phyloP scores from a whole-genome alignment of 2,797 vertebrate species.

The Sebastiscus tertius region DNA sequence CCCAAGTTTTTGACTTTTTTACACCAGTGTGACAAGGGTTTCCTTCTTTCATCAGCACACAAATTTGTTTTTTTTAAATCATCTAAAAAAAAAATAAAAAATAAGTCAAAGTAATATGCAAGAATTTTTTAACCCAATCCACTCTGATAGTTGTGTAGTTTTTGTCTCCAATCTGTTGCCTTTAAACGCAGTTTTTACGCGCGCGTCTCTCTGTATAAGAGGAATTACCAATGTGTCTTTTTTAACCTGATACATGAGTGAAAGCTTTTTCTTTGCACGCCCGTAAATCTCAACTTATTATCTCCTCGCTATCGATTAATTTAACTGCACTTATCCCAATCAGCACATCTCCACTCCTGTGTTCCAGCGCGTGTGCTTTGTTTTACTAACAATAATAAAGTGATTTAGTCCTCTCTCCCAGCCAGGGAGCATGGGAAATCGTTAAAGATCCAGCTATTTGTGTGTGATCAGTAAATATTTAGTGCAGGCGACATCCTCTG shows the following conservation, averaged over 20 bases:
- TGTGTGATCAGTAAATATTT: constrained; percentile 99
- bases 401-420: constrained; percentile 90
- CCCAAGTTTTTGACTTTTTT: constrained; percentile 39
- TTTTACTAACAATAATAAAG: constrained; percentile 96
- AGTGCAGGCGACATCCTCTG: constrained; percentile 92
- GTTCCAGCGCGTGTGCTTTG: constrained; percentile 88
- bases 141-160: not conserved
- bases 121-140: not conserved
- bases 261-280: constrained; percentile 44
- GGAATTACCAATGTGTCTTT: constrained; percentile 26
- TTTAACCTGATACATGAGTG: constrained; percentile 49
- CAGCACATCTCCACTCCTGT: constrained; percentile 89
- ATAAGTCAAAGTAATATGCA: not conserved
- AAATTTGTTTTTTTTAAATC: not conserved
- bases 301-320: constrained; percentile 89
- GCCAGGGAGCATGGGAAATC: constrained; percentile 88
- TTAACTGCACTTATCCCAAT: constrained; percentile 91
- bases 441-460: constrained; percentile 91
- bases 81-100: not conserved
- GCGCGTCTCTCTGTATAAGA: not conserved
- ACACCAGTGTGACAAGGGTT: constrained; percentile 17
- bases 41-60: constrained; percentile 2
- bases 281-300: constrained; percentile 76
- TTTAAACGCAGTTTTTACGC: not conserved
- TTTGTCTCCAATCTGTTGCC: not conserved